Evolutionary conservation across 2,113 vertebrate species (phyloP), one percentile per base, ranked within the genome.

Genomic region (Gambusia affinis): DNA sequence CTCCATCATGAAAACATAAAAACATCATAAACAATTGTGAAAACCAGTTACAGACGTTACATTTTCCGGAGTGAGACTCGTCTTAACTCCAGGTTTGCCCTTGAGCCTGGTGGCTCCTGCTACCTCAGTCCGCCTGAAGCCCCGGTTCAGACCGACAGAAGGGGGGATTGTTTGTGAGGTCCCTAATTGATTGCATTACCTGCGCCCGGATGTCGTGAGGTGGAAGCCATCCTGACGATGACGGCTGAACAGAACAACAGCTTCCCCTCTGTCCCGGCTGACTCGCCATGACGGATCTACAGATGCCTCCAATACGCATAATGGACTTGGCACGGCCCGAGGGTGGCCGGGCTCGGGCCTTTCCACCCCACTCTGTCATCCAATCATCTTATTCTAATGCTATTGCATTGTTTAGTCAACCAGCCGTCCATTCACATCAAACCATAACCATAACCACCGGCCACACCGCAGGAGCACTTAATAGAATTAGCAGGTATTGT

Each of bases 401-500:
- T 90, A 83, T 89, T 87, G 92, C 86, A 87, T 90, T 92, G 90
- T 94, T 94, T 93, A 94, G 92, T 93, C 90, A 92, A 94, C 85
- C 89, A 65, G 90, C 82, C 73, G 79, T 88, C 84, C 92, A 94
- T 94, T 94, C 94, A 92, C 94, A 95, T 94, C 91, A 91, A 86
- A 89, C 90, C 83, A 29, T 81, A 89, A 85, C 84, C 91, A 85
- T 84, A 74, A 27, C 27, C 27, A 27, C 27, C 75, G 57, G 84
- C 83, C 74, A 64, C 81, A 81, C 85, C 75, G 70, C 76, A 70
- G 76, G 72, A 66, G 92, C 92, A 94, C 94, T 93, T 94, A 93
- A 94, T 93, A 91, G 93, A 94, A 95, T 95, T 93, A 94, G 91
- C 91, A 93, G 87, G 89, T 92, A 93, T 94, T 93, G 92, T 91